A percentile compares a stretch with the other conserved stretches of the same genome.
Conservation (phyloP, 1,140 invertebrate genomes). For the Neuroterus valhalla region DNA sequence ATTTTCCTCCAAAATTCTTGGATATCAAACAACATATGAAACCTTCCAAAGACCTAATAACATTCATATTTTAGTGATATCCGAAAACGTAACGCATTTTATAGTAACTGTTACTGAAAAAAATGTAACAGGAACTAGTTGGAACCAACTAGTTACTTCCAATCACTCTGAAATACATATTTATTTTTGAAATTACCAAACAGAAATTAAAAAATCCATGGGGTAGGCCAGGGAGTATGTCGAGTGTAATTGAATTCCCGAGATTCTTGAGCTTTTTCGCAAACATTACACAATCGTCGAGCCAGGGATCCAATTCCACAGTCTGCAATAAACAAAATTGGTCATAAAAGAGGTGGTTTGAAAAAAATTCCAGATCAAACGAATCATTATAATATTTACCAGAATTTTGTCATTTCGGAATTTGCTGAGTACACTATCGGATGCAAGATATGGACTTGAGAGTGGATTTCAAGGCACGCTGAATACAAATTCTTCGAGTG, state of each 20-base stretch:
- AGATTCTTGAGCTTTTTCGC: conserved; percentile 88
- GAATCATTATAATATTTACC: conserved; percentile 78
- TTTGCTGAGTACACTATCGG: conserved; percentile 83
- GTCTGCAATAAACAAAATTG: conserved; percentile 77
- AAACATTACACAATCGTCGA: conserved; percentile 98
- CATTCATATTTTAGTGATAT: too few relatives aligned
- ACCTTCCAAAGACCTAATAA: too few relatives aligned
- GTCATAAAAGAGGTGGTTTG: conserved; percentile 21
- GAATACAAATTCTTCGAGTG: conserved; percentile 84
- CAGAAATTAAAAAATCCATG: conserved; percentile 98
- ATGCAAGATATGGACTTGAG: conserved; percentile 90
- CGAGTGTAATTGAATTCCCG: conserved; percentile 85
- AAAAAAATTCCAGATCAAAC: conserved; percentile 17
- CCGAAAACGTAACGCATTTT: too few relatives aligned
- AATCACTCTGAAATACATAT: too few relatives aligned
- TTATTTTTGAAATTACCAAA: conserved; percentile 75
- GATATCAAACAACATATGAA: too few relatives aligned
- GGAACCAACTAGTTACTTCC: too few relatives aligned
- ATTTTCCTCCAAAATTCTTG: too few relatives aligned
- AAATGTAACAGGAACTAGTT: too few relatives aligned
- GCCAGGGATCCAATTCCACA: conserved; percentile 93
- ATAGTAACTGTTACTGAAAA: too few relatives aligned
- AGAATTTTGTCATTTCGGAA: conserved; percentile 89
- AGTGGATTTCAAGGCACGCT: conserved; percentile 87
- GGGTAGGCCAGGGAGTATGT: conserved; percentile 92